These are phyloP conservation scores for Doryteuthis pealeii DNA, from an alignment of 1,140 invertebrate genomes.

Conservation along the genomic window DNA sequence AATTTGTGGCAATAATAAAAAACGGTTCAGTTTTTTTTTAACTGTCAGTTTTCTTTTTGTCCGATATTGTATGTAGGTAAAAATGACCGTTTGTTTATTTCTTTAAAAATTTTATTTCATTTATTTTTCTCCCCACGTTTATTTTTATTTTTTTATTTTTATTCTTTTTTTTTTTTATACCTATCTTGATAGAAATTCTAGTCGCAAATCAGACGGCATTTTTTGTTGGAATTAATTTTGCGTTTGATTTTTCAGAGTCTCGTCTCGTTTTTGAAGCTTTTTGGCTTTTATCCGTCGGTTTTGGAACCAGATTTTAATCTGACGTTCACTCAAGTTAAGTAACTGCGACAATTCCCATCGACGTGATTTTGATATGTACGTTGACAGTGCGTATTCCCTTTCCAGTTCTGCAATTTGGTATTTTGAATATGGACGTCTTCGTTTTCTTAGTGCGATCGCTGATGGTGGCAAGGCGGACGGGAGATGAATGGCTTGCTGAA, in stretches of 20 bases:
- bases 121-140: too few relatives aligned
- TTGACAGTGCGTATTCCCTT: slow-evolving; percentile 92
- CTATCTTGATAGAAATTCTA: too few relatives aligned
- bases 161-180: too few relatives aligned
- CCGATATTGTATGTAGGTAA: too few relatives aligned
- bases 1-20: too few relatives aligned
- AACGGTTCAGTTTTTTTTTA: too few relatives aligned
- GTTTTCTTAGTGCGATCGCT: slow-evolving; percentile 65
- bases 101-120: too few relatives aligned
- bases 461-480: slow-evolving; percentile 52
- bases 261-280: slow-evolving; percentile 52
- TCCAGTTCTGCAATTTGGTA: slow-evolving; percentile 93
- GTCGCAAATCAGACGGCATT: too few relatives aligned
- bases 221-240: neutral
- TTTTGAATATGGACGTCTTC: slow-evolving; percentile 92
- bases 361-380: slow-evolving; percentile 92
- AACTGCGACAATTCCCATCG: slow-evolving; percentile 90
- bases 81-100: too few relatives aligned
- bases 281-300: slow-evolving; percentile 97
- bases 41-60: too few relatives aligned
- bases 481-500: slow-evolving; percentile 50
- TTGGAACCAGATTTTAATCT: slow-evolving; percentile 96
- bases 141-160: too few relatives aligned
- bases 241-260: slow-evolving; percentile 23
- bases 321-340: slow-evolving; percentile 89